Evolutionary conservation across 2,797 vertebrate species (phyloP), one percentile per base, ranked within the genome.

Genomic region (Sebastiscus albofasciatus): DNA sequence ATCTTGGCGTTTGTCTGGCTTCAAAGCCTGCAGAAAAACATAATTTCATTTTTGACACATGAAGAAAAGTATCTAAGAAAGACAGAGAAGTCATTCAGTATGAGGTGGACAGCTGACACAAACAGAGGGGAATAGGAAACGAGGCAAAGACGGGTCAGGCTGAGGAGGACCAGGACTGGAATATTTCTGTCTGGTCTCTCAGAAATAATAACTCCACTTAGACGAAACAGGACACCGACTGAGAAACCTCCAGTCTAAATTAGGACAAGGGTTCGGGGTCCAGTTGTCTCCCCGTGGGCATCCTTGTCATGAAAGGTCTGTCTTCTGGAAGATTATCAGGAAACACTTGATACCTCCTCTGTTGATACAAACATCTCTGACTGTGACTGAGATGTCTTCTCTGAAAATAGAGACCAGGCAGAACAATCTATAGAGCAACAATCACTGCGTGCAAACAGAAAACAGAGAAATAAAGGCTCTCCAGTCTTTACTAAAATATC

Each of bases 1-100:
- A 96, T 96, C 80, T 86, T 95, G 87, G 12, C 6, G 70, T 70
- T 70, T 68, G 72, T 91, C 89, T 68, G 58, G 20, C 76, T 88
- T 92, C 75, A 87, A 64, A 77, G 39, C 74, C 92, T 94, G 86
- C 59, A 83, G 59, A 77, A 39, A 81, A 82, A 81, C 7, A 78
- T 0, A 7, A 26, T 70, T 36, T 12, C 8, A 46, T 73, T 42
- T 46, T 79, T 8, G 4, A 61, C 55, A 54, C 1, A 42, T 16
- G 0, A 11, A 68, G 14, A 24, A 22, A 56, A 58, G 13, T 39
- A 58, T 74, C 2, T 36, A 2, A 24, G 5, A 39, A 59, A 29
- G 5, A 49, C 16, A 75, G 33, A 22, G 39, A 29, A 66, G 20
- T 8, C 3, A 55, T n/a, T 12, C 24, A 34, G 18, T 4, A 12